Conservation (phyloP, 2,113 vertebrate species). For the Bostrychus sinensis region DNA sequence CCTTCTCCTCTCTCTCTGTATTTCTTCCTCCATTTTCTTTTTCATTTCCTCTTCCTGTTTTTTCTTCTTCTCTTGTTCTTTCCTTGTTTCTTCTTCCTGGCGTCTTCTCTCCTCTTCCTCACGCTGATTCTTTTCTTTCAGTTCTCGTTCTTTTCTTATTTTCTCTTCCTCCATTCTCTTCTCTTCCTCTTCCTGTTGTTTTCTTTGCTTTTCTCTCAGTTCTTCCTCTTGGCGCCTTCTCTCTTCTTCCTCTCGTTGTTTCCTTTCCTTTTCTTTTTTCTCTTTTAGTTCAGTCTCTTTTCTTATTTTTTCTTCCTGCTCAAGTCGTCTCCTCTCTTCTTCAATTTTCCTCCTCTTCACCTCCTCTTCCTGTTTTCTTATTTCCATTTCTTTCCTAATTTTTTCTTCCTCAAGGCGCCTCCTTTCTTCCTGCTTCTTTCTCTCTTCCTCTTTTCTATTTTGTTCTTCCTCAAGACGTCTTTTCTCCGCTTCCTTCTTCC, state of each 20-base stretch:
- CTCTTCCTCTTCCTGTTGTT: background rate
- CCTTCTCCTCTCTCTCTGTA: background rate
- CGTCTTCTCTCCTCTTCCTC: conserved; percentile 4
- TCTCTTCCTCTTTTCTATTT: conserved; percentile 3
- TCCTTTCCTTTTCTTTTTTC: conserved; percentile 23
- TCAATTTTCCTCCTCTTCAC: conserved; percentile 16
- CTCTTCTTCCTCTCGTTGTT: background rate
- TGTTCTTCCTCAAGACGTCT: background rate
- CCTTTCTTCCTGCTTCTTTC: background rate
- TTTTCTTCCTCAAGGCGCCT: background rate
- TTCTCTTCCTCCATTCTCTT: background rate
- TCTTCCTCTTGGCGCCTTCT: conserved; percentile 3
- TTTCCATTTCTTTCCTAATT: background rate
- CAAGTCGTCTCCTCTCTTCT: conserved; percentile 14
- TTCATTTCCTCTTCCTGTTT: background rate
- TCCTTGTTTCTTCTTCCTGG: background rate
- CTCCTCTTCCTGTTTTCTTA: background rate
- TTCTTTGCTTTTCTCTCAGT: background rate
- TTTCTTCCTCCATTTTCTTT: conserved; percentile 10
- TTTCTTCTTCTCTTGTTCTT: background rate
- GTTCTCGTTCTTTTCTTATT: background rate
- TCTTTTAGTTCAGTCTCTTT: conserved; percentile 27
- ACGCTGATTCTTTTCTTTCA: background rate
- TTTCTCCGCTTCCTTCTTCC: conserved; percentile 7
- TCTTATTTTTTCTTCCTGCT: conserved; percentile 19